These are phyloP conservation scores for Nannoperca obscura DNA, from an alignment of 2,797 vertebrate genomes.

Conservation along the genomic window DNA sequence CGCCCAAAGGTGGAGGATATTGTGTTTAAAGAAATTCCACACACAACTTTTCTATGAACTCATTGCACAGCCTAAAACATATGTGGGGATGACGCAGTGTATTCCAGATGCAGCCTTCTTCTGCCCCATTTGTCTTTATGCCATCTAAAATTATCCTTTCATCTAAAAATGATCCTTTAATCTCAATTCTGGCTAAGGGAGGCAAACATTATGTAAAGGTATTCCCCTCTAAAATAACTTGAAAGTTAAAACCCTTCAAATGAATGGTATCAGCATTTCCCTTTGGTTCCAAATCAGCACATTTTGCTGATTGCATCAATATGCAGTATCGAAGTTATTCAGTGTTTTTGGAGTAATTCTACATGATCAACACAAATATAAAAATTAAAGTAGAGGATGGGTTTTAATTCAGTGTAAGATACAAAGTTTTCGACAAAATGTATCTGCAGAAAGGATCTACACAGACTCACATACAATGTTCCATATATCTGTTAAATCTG, in stretches of 20 bases:
- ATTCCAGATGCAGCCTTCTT: constrained; percentile 48
- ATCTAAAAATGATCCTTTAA: constrained; percentile 40
- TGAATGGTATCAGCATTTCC: constrained; percentile 54
- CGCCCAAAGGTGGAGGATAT: constrained; percentile 3
- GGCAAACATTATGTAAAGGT: constrained; percentile 34
- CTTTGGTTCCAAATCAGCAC: neutral
- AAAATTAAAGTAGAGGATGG: neutral
- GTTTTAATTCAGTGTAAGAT: constrained; percentile 8
- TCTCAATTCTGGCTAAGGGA: constrained; percentile 16
- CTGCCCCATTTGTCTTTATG: constrained; percentile 54
- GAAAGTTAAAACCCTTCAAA: constrained; percentile 36
- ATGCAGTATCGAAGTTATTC: neutral
- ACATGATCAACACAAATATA: neutral
- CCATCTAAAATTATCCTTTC: constrained; percentile 51
- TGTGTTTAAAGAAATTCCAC: constrained; percentile 24
- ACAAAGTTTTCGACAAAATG: neutral
- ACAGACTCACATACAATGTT: neutral
- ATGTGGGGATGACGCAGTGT: constrained; percentile 28
- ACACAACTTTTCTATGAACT: constrained; percentile 31
- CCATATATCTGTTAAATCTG: neutral
- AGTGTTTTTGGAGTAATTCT: constrained; percentile 17
- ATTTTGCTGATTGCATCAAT: constrained; percentile 57
- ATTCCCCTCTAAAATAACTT: constrained; percentile 35
- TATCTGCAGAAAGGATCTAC: neutral
- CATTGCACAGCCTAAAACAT: constrained; percentile 31